phyloP scores from a whole-genome alignment of 2,797 vertebrate species.

The Synanceia verrucosa region DNA sequence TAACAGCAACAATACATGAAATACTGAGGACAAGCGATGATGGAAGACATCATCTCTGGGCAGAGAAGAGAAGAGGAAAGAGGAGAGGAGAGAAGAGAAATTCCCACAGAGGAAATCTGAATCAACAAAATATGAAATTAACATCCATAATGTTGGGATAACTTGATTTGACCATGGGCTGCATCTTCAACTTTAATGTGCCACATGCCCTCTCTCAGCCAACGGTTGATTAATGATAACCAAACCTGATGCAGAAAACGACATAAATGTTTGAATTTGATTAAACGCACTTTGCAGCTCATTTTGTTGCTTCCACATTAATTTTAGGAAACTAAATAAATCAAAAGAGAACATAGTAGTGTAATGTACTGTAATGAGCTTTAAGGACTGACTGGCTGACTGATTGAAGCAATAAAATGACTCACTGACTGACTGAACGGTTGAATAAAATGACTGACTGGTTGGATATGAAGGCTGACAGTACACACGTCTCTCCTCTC shows the following conservation, averaged over 20 bases:
- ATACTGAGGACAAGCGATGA: conserved; percentile 77
- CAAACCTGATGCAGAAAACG: background rate
- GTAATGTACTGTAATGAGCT: background rate
- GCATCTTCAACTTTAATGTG: too few species aligned
- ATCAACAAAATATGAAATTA: too few species aligned
- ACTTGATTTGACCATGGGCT: background rate
- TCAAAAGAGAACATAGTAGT: background rate
- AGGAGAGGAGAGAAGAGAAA: background rate
- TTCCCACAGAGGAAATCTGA: background rate
- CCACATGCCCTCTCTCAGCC: background rate
- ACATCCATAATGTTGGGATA: background rate
- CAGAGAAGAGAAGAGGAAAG: background rate
- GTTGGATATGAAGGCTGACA: conserved; percentile 66
- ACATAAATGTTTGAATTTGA: background rate
- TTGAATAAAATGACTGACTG: conserved; percentile 67
- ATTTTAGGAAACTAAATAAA: background rate
- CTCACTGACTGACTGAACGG: conserved; percentile 47
- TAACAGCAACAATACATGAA: conserved; percentile 62
- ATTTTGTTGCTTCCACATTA: background rate
- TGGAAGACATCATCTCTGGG: conserved; percentile 56
- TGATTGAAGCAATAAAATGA: conserved; percentile 54
- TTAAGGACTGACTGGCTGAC: conserved; percentile 3
- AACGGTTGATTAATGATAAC: background rate
- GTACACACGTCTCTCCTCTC: conserved; percentile 45
- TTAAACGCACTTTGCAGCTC: background rate